These are phyloP conservation scores for Mythimna pallens DNA, from an alignment of 2,888 invertebrate genomes.

Conservation along the genomic window DNA sequence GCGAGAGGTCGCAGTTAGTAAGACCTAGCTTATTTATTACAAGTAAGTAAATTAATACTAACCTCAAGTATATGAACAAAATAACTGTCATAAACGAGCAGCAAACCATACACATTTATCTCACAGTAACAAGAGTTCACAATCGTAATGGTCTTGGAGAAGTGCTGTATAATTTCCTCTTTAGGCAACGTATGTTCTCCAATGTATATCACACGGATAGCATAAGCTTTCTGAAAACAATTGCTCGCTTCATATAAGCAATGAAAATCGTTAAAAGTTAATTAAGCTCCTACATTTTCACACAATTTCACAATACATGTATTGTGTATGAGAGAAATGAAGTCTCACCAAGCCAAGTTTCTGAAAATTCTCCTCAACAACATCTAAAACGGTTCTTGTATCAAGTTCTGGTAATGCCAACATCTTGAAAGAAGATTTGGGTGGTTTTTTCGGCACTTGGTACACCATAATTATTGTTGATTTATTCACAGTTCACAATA, in stretches of 20 bases:
- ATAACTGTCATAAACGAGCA: conserved; percentile 87
- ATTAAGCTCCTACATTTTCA: not conserved
- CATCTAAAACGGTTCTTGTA: conserved; percentile 76
- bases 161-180: conserved; percentile 78
- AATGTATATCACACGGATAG: conserved; percentile 85
- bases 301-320: not conserved
- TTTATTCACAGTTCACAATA: conserved; percentile 5
- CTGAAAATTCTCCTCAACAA: conserved; percentile 85
- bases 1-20: not conserved
- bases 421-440: conserved; percentile 1
- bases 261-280: conserved; percentile 25
- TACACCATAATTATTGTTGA: conserved; percentile 24
- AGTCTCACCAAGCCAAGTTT: conserved; percentile 77
- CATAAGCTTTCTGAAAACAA: conserved; percentile 84
- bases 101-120: conserved; percentile 83
- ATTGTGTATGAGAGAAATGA: conserved; percentile 36
- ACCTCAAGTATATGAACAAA: conserved; percentile 90
- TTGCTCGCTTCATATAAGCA: conserved; percentile 33
- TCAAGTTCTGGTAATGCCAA: conserved; percentile 81
- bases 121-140: conserved; percentile 85
- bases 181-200: conserved; percentile 83
- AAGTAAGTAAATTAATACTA: conserved; percentile 55
- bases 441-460: conserved; percentile 10
- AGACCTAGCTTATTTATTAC: not conserved
- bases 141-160: conserved; percentile 74